Evolutionary conservation across 2,113 vertebrate species (phyloP).

Genomic region (Eubucco bourcierii): DNA sequence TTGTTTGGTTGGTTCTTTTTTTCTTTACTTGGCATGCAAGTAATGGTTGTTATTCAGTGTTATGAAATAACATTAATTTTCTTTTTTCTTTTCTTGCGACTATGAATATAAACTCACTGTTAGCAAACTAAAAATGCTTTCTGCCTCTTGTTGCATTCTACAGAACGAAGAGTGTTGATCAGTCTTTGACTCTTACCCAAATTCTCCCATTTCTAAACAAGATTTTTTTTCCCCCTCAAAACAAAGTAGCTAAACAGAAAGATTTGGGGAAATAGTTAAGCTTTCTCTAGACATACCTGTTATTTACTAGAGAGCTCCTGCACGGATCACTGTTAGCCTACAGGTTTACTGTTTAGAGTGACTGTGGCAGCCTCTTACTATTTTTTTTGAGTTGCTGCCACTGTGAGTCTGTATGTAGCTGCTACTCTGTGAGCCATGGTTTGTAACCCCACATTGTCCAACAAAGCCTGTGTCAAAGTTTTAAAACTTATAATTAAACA

Average conservation of each 20-base stretch:
- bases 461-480: background rate
- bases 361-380: background rate
- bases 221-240: background rate
- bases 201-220: background rate
- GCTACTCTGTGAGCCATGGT: background rate
- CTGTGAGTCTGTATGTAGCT: background rate
- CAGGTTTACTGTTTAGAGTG: background rate
- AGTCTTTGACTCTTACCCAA: background rate
- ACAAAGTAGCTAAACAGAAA: background rate
- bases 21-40: background rate
- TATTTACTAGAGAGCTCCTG: background rate
- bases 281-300: background rate
- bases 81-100: background rate
- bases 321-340: background rate
- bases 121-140: background rate
- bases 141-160: background rate
- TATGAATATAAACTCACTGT: background rate
- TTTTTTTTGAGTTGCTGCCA: background rate
- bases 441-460: rapidly evolving
- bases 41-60: background rate
- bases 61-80: background rate
- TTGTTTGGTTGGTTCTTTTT: background rate
- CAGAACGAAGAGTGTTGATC: background rate
- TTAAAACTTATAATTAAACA: background rate
- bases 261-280: background rate